phyloP scores from a whole-genome alignment of 2,888 invertebrate species.

The Odontothrips loti region DNA sequence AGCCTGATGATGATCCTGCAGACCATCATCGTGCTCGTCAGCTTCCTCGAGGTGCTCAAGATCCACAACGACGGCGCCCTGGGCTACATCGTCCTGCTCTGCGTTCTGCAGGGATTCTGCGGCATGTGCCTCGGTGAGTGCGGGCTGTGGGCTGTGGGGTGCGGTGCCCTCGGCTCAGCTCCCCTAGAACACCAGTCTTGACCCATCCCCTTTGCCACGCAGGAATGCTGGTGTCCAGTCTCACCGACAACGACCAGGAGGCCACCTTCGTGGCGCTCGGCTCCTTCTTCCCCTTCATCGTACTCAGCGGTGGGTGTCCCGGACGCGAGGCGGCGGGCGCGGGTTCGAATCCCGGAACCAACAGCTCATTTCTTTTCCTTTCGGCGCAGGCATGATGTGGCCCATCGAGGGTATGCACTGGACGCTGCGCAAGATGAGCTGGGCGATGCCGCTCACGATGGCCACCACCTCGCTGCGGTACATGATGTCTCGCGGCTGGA shows the following conservation, averaged over 20 bases:
- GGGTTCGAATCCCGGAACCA: background rate
- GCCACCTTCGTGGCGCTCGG: slow-evolving; percentile 38
- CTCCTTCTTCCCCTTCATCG: slow-evolving; percentile 38
- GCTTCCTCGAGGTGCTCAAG: slow-evolving; percentile 40
- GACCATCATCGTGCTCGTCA: slow-evolving; percentile 40
- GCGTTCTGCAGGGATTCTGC: slow-evolving; percentile 39
- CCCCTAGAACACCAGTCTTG: too few relatives aligned
- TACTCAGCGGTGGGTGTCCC: slow-evolving; percentile 32
- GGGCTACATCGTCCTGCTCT: slow-evolving; percentile 37
- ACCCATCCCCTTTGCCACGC: background rate
- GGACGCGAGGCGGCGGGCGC: too few relatives aligned
- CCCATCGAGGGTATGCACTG: slow-evolving; percentile 62
- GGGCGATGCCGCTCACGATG: slow-evolving; percentile 70
- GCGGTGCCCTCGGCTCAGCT: too few relatives aligned
- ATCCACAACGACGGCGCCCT: slow-evolving; percentile 39
- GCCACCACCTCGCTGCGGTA: slow-evolving; percentile 45
- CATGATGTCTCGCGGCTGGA: slow-evolving; percentile 70
- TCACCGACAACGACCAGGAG: slow-evolving; percentile 38
- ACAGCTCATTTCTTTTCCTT: slow-evolving; percentile 22
- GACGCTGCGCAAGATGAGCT: slow-evolving; percentile 54
- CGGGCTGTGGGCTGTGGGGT: too few relatives aligned
- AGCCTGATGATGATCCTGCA: slow-evolving; percentile 40
- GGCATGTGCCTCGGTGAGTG: slow-evolving; percentile 41
- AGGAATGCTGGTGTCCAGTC: slow-evolving; percentile 39
- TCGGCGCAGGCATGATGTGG: slow-evolving; percentile 55